Conservation (phyloP, 1,140 invertebrate genomes). For the Bursaphelenchus mucronatus region DNA sequence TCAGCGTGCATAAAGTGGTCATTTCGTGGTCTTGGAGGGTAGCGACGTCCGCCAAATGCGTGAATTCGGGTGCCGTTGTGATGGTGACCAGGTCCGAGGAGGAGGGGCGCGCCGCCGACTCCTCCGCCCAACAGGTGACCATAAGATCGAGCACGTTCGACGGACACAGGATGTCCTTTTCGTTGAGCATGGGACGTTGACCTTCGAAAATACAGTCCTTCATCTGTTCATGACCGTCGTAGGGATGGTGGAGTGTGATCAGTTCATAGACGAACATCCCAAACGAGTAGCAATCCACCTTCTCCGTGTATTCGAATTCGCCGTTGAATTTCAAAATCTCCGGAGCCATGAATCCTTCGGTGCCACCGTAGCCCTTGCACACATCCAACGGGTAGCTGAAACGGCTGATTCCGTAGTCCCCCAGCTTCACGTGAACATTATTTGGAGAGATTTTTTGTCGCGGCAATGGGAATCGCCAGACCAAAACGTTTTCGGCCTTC, state of each 20-base stretch:
- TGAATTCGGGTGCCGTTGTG: constrained; percentile 83
- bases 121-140: constrained; percentile 88
- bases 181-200: constrained; percentile 78
- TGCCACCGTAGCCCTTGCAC: constrained; percentile 88
- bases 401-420: constrained; percentile 59
- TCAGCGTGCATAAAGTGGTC: constrained; percentile 4
- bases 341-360: constrained; percentile 83
- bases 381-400: constrained; percentile 57
- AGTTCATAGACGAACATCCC: constrained; percentile 99
- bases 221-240: constrained; percentile 87
- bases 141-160: constrained; percentile 86
- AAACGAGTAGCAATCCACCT: constrained; percentile 96
- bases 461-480: constrained; percentile 66
- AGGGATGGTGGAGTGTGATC: constrained; percentile 83
- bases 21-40: constrained; percentile 49
- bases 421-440: constrained; percentile 74
- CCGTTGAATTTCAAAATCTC: constrained; percentile 97
- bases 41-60: constrained; percentile 77
- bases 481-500: constrained; percentile 95
- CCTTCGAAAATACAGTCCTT: constrained; percentile 93
- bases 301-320: constrained; percentile 96
- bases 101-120: constrained; percentile 78
- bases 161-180: constrained; percentile 74
- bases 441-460: constrained; percentile 25
- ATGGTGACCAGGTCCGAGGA: constrained; percentile 88